Evolutionary conservation across 2,797 vertebrate genomes (phyloP).

Genomic region (Cossypha heuglini): DNA sequence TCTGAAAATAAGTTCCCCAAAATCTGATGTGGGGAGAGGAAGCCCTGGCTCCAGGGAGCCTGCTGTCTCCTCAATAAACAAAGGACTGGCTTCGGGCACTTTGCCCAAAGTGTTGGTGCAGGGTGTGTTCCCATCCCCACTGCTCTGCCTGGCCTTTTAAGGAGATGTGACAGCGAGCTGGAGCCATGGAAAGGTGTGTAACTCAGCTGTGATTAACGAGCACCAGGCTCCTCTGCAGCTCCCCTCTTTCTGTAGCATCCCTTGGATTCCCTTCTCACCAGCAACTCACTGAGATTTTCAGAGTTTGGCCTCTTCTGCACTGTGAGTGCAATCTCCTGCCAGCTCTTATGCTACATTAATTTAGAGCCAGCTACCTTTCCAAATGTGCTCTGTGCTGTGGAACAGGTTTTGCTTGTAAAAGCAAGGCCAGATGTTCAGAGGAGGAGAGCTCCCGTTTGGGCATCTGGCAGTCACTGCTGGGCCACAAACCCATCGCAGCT

Average conservation of each 20-base stretch:
- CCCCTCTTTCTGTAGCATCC: neutral
- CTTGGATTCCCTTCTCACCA: neutral
- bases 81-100: slow-evolving; percentile 50
- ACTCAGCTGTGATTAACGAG: slow-evolving; percentile 35
- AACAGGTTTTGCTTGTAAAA: slow-evolving; percentile 1
- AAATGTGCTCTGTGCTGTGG: neutral
- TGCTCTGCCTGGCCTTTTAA: slow-evolving; percentile 65
- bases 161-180: slow-evolving; percentile 44
- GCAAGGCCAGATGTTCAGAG: slow-evolving; percentile 28
- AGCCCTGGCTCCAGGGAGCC: slow-evolving; percentile 49
- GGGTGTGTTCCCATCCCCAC: slow-evolving; percentile 38
- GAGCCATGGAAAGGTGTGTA: slow-evolving; percentile 43
- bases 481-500: neutral
- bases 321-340: neutral
- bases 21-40: slow-evolving; percentile 55
- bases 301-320: slow-evolving; percentile 1
- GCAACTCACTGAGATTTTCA: neutral
- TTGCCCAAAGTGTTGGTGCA: slow-evolving; percentile 53
- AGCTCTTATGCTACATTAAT: neutral
- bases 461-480: slow-evolving; percentile 13
- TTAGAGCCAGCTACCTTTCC: neutral
- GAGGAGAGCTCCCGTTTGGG: slow-evolving; percentile 13
- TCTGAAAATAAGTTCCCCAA: slow-evolving; percentile 53
- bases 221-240: neutral
- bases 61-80: slow-evolving; percentile 62